These are phyloP conservation scores for Pristiophorus japonicus DNA, from an alignment of 2,113 vertebrate genomes.

Conservation along the genomic window DNA sequence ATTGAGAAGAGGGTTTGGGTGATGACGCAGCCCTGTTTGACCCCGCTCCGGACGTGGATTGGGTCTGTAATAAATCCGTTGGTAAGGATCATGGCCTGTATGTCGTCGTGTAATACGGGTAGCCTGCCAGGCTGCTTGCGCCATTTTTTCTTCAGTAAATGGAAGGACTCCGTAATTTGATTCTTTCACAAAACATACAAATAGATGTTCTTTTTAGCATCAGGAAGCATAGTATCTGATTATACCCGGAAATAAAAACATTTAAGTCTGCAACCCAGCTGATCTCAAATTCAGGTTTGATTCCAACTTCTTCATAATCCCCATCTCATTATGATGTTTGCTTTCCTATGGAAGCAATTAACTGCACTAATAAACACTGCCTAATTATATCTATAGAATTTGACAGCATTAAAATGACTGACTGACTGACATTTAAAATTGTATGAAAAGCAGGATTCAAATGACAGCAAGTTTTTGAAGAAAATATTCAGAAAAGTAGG, in stretches of 20 bases:
- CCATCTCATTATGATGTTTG: constrained; percentile 29
- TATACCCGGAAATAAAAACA: not conserved
- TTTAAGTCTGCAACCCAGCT: not conserved
- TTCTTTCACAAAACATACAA: not conserved
- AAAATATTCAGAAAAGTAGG: not conserved
- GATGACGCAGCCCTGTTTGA: no score
- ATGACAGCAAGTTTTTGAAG: not conserved
- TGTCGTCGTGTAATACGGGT: not conserved
- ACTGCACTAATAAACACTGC: constrained; percentile 32
- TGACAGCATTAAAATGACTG: constrained; percentile 31
- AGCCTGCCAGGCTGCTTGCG: not conserved
- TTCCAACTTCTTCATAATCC: constrained; percentile 25
- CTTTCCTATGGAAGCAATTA: constrained; percentile 29
- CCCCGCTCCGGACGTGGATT: no score
- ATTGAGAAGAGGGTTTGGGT: no score
- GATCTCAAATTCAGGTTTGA: constrained; percentile 27
- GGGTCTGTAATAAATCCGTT: no score
- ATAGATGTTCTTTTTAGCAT: not conserved
- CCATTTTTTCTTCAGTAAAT: not conserved
- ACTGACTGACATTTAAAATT: not conserved
- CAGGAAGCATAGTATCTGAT: constrained; percentile 1
- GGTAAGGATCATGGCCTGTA: no score
- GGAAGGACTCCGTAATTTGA: not conserved
- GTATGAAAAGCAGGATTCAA: not conserved
- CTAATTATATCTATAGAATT: constrained; percentile 30